phyloP scores from a whole-genome alignment of 2,113 vertebrate species.

The Psittacula cyanocephala region DNA sequence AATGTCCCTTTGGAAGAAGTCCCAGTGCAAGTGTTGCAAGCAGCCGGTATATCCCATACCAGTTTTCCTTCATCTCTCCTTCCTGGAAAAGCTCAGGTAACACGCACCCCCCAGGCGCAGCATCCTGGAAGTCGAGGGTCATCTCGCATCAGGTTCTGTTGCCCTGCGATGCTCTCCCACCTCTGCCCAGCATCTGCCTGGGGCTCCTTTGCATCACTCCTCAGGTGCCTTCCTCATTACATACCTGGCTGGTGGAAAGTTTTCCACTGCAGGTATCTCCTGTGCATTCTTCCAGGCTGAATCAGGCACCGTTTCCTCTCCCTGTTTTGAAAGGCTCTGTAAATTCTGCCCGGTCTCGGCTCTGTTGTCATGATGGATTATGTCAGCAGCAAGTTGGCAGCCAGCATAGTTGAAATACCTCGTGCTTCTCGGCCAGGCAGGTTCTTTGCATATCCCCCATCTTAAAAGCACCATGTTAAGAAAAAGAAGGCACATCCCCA shows the following conservation, averaged over 20 bases:
- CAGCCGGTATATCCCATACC: rapidly evolving
- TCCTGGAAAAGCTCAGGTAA: background rate
- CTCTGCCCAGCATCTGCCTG: background rate
- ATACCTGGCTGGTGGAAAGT: background rate
- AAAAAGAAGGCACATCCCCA: background rate
- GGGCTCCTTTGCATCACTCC: background rate
- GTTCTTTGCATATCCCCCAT: background rate
- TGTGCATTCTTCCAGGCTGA: conserved; percentile 17
- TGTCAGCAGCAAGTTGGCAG: conserved; percentile 32
- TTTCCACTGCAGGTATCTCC: background rate
- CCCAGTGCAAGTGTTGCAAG: background rate
- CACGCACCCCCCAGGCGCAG: background rate
- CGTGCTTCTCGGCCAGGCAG: background rate
- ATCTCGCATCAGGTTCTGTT: background rate
- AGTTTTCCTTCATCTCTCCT: background rate
- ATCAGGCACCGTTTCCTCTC: conserved; percentile 16
- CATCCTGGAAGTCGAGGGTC: background rate
- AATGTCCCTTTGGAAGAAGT: background rate
- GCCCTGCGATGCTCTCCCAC: background rate
- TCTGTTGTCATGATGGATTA: conserved; percentile 36
- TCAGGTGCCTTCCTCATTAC: background rate
- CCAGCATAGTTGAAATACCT: background rate
- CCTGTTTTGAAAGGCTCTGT: background rate
- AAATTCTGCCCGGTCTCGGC: background rate
- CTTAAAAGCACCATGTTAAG: background rate